phyloP scores from a whole-genome alignment of 2,888 invertebrate species.

The Omphaloscelis lunosa region DNA sequence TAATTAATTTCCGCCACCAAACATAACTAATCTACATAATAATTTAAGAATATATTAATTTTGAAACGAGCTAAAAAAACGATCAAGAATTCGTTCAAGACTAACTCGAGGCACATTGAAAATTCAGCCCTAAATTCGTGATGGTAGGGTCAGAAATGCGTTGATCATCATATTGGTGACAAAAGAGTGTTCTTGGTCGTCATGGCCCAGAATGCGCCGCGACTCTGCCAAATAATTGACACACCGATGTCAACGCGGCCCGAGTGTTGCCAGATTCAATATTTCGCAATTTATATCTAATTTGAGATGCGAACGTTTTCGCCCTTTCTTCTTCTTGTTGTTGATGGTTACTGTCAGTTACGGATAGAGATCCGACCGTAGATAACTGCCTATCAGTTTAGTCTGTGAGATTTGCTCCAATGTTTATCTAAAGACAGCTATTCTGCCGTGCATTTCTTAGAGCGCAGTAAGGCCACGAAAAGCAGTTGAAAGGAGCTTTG shows the following conservation, averaged over 20 bases:
- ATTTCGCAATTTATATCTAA: constrained; percentile 88
- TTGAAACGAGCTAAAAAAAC: constrained; percentile 50
- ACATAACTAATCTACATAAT: constrained; percentile 39
- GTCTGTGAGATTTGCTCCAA: not conserved
- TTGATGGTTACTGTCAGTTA: constrained; percentile 24
- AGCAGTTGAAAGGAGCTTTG: not conserved
- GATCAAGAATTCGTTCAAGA: constrained; percentile 42
- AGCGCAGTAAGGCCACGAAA: not conserved
- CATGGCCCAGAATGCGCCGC: constrained; percentile 87
- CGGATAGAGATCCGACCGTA: not conserved
- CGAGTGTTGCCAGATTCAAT: constrained; percentile 81
- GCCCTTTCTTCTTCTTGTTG: constrained; percentile 41
- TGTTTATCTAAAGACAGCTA: not conserved
- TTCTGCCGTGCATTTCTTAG: not conserved
- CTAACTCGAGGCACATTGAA: constrained; percentile 25
- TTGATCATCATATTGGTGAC: constrained; percentile 66
- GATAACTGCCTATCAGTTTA: not conserved
- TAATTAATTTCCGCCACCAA: constrained; percentile 47
- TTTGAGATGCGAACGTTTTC: constrained; percentile 69
- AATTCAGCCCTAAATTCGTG: constrained; percentile 44
- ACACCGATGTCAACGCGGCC: constrained; percentile 84
- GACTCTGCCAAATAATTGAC: constrained; percentile 89
- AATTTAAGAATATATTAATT: constrained; percentile 60
- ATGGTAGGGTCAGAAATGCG: constrained; percentile 57
- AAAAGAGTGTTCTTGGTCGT: constrained; percentile 80